Base-by-base conservation (phyloP, 2,113 vertebrate genomes). In the Phyllopteryx taeniolatus region DNA sequence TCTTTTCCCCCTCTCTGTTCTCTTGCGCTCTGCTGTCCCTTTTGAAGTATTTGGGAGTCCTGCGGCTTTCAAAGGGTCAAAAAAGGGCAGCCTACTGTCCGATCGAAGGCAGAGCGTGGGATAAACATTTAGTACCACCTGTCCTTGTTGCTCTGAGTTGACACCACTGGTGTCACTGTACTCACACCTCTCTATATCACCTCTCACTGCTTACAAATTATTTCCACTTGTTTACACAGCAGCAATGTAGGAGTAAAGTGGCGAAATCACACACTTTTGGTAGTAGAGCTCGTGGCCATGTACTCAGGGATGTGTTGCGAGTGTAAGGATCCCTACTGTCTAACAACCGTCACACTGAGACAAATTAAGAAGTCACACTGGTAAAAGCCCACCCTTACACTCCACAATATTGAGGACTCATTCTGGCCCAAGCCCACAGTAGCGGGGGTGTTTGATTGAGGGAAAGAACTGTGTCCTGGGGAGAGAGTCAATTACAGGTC, bases 41-140 rank as follows among this genome's bases (percentile, higher is more conserved):
- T 90, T 90, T 92, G 88, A 91, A 85, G 87, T 86, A 51, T 70
- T 61, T 8, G 15, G 79, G 76, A 65, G 71, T 68, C 85, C 86
- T 82, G 83, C 54, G 80, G 85, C 49, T 87, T 87, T 84, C 85
- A 88, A 89, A 89, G 80, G 90, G 88, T 89, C 86, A 83, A 67
- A 62, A 65, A 74, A 85, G 86, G 85, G 80, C 79, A 80, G 71
- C 19, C 81, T 74, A 85, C 88, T 85, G 88, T 85, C 79, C 81
- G 67, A 75, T 77, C 56, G 67, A 76, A 76, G 79, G 59, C 72
- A 56, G 67, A 70, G 74, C 49, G 63, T 8, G 74, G 80, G 87
- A 83, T 77, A 76, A 82, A 79, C 51, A 19, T 43, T 71, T 57
- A 69, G 39, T 20, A 77, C 85, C 88, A 92, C 86, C 90, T 91